Conservation (phyloP, 2,888 invertebrate species). For the Amblyjoppa proteus region DNA sequence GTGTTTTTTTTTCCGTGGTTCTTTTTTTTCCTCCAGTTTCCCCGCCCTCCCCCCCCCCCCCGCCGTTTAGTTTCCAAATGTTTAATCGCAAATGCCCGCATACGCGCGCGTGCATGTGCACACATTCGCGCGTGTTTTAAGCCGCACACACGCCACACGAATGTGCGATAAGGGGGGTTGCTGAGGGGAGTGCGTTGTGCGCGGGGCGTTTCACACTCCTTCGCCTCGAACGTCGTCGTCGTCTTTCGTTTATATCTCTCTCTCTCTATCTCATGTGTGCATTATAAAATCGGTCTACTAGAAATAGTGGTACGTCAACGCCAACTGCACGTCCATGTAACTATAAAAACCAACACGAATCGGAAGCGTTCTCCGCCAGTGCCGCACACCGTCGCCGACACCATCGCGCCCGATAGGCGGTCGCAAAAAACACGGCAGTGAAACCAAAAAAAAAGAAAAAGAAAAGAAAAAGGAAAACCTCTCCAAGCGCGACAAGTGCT, state of each 20-base stretch:
- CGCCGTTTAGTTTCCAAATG: background rate
- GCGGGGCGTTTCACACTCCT: slow-evolving; percentile 57
- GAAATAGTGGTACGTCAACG: slow-evolving; percentile 23
- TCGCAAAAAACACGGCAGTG: background rate
- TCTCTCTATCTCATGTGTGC: background rate
- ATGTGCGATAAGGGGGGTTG: slow-evolving; percentile 65
- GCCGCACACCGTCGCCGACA: slow-evolving; percentile 32
- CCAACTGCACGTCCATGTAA: slow-evolving; percentile 43
- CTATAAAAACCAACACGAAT: slow-evolving; percentile 23
- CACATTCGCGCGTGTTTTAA: background rate
- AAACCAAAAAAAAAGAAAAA: background rate
- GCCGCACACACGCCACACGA: slow-evolving; percentile 14
- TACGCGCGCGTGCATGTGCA: slow-evolving; percentile 15
- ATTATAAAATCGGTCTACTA: slow-evolving; percentile 40
- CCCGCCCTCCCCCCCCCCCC: too few species aligned
- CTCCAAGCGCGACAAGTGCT: too few species aligned
- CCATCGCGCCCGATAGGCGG: slow-evolving; percentile 15
- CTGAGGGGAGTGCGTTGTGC: slow-evolving; percentile 57
- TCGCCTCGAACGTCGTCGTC: slow-evolving; percentile 15
- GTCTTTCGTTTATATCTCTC: too few species aligned
- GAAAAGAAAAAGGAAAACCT: too few species aligned
- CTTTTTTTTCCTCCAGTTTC: background rate
- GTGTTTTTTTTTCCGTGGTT: background rate
- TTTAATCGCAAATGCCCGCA: slow-evolving; percentile 34
- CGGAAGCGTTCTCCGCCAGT: slow-evolving; percentile 27